Base-by-base conservation (phyloP, 1,140 invertebrate genomes). In the Caenorhabditis inopinata region DNA sequence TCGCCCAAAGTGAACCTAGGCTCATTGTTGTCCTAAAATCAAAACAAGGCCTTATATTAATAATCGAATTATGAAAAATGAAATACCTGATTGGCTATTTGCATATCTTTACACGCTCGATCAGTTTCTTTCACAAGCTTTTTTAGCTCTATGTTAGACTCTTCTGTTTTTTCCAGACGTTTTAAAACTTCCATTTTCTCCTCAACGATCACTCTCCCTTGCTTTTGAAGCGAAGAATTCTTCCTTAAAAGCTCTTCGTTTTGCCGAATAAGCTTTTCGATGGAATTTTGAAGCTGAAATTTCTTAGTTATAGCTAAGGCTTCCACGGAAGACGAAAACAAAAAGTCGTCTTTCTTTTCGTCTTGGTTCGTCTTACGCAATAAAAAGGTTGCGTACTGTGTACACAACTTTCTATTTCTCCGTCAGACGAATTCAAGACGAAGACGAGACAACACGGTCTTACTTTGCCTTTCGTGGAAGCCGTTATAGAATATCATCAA, bases 1-100 rank as follows among this genome's bases (percentile, higher is more conserved):
- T 97, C 95, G 45, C 92, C 91, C 38, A 95, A 93, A 9, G 95
- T 96, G 89, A 96, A 97, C 74, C 94, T 91, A 11, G 95, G 94
- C 18, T 84, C 77, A 35, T 85, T 58, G 18, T 81, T 73, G 21
- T 51, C 68, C 48, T 87, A 48, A 48, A 76, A 29, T 16, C 14
- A 27, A 14, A 1, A 7, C 2, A 45, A 3, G n/a, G n/a, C n/a
- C n/a, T n/a, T n/a, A n/a, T n/a, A n/a, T n/a, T n/a, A n/a, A n/a
- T n/a, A n/a, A n/a, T n/a, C n/a, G n/a, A n/a, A n/a, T n/a, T n/a
- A n/a, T 42, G 14, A 42, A 25, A 25, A 18, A 49, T 4, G 18
- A n/a, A 25, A 29, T 25, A 76, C 78, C 47, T 80, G 32, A 46
- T 48, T 81, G 16, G 80, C 80, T 14, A 80, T 11, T 81, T 89